A percentile compares a stretch with the other conserved stretches of the same genome.
These are phyloP conservation scores for Muntiacus reevesi DNA, from an alignment of 2,113 vertebrate species.

Conservation along the genomic window DNA sequence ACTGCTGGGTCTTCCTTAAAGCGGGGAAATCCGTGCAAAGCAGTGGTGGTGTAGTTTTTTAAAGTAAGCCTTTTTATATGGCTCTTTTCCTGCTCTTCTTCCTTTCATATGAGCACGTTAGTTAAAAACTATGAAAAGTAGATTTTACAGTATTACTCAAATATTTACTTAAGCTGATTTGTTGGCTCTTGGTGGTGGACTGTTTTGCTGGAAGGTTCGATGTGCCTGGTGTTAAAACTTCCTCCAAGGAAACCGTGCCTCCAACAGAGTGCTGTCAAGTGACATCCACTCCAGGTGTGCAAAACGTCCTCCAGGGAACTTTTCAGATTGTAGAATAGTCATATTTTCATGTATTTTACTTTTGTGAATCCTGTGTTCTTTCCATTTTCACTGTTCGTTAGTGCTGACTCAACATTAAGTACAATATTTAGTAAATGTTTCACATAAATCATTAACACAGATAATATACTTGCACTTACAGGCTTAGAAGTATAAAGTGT, in stretches of 20 bases:
- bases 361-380: not conserved
- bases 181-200: not conserved
- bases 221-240: not conserved
- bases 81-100: not conserved
- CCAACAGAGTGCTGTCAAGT: not conserved
- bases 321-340: not conserved
- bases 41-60: not conserved
- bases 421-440: not conserved
- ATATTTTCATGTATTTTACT: not conserved
- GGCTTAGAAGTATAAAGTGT: not conserved
- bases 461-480: not conserved
- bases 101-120: not conserved
- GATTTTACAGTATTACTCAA: not conserved
- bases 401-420: not conserved
- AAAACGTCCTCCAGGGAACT: not conserved
- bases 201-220: not conserved
- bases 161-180: not conserved
- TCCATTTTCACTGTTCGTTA: not conserved
- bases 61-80: not conserved
- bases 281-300: not conserved
- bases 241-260: not conserved
- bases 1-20: not conserved
- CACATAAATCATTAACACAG: not conserved
- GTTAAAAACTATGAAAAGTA: not conserved
- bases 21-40: not conserved